A percentile compares a stretch with the other conserved stretches of the same genome.
phyloP scores from a whole-genome alignment of 2,888 invertebrate genomes.

The Leucozona laternaria region DNA sequence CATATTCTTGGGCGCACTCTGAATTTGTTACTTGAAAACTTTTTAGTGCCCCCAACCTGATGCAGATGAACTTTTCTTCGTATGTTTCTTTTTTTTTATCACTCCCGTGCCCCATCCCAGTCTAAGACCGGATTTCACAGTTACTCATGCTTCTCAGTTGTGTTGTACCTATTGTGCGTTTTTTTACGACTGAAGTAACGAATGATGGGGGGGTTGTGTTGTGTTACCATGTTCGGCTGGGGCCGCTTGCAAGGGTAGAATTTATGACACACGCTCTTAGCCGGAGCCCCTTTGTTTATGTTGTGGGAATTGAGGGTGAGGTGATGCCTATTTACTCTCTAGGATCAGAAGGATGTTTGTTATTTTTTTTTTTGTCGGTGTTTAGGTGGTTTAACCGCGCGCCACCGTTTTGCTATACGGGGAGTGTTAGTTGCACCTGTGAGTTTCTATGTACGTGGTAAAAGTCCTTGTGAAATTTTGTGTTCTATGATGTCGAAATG shows the following conservation, averaged over 20 bases:
- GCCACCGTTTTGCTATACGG: slow-evolving; percentile 47
- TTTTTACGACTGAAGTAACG: slow-evolving; percentile 53
- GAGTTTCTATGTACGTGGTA: background rate
- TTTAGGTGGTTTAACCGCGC: slow-evolving; percentile 60
- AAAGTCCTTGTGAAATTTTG: slow-evolving; percentile 13
- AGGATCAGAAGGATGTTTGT: slow-evolving; percentile 56
- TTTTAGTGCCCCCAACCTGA: slow-evolving; percentile 54
- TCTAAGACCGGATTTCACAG: slow-evolving; percentile 44
- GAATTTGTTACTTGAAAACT: slow-evolving; percentile 58
- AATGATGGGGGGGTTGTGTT: background rate
- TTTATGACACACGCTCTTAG: slow-evolving; percentile 58
- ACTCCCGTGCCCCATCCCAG: background rate
- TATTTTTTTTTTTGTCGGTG: slow-evolving; percentile 8
- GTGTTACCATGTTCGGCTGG: background rate
- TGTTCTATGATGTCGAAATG: slow-evolving; percentile 51
- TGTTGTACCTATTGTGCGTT: slow-evolving; percentile 58
- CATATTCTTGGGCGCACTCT: slow-evolving; percentile 64
- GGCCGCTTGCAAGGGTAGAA: slow-evolving; percentile 41
- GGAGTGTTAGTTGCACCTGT: slow-evolving; percentile 70
- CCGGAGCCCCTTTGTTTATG: slow-evolving; percentile 43
- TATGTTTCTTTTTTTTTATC: slow-evolving; percentile 15
- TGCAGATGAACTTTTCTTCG: slow-evolving; percentile 23
- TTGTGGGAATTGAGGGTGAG: slow-evolving; percentile 33
- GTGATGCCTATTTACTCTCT: slow-evolving; percentile 63
- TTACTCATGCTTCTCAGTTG: slow-evolving; percentile 54